phyloP scores from a whole-genome alignment of 2,888 invertebrate species.

The Scaptomyza cyrtandrae region DNA sequence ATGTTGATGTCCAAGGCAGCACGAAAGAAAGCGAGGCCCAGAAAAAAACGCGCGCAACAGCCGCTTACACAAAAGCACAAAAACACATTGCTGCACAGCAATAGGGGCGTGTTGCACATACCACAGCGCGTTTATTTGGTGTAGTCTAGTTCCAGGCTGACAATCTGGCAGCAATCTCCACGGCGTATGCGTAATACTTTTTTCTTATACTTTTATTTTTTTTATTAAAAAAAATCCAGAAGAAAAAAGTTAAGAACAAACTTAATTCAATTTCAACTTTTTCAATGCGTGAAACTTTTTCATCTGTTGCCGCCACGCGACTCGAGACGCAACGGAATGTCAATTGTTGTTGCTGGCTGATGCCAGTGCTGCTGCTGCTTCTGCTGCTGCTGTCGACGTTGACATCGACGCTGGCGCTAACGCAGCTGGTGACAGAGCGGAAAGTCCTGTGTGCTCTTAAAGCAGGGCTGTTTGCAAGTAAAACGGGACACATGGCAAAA shows the following conservation, averaged over 20 bases:
- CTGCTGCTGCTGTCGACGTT: constrained; percentile 10
- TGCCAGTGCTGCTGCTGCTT: constrained; percentile 28
- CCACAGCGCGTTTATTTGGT: constrained; percentile 16
- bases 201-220: not conserved
- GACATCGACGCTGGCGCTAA: constrained; percentile 17
- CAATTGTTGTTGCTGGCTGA: constrained; percentile 41
- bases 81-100: constrained; percentile 1
- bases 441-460: constrained; percentile 49
- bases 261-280: constrained; percentile 26
- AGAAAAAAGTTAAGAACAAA: constrained; percentile 2
- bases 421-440: constrained; percentile 49
- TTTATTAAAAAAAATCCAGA: constrained; percentile 27
- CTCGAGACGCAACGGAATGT: constrained; percentile 56
- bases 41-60: constrained; percentile 50
- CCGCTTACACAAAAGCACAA: constrained; percentile 23
- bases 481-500: constrained; percentile 36
- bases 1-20: constrained; percentile 54
- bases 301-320: constrained; percentile 72
- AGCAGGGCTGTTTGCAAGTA: constrained; percentile 25
- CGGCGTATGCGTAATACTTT: constrained; percentile 43
- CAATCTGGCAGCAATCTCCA: constrained; percentile 5
- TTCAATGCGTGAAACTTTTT: constrained; percentile 66
- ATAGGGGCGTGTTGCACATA: constrained; percentile 18
- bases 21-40: constrained; percentile 1
- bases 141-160: constrained; percentile 57